These are phyloP conservation scores for Perizoma affinitatum DNA, from an alignment of 2,888 invertebrate genomes.

Conservation along the genomic window DNA sequence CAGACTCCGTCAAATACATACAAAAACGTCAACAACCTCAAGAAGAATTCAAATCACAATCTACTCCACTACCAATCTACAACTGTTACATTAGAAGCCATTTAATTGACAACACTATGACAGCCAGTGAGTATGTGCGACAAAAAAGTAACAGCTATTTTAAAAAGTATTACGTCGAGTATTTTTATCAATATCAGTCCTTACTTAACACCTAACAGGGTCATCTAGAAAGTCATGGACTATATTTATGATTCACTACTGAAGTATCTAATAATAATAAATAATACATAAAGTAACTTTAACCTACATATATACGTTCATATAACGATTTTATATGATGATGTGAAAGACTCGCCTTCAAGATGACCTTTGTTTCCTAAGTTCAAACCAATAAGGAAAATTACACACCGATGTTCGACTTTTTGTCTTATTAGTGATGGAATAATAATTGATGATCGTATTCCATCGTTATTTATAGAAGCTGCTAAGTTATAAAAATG, in stretches of 20 bases:
- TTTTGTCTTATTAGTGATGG: constrained; percentile 21
- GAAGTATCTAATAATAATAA: constrained; percentile 62
- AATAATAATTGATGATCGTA: constrained; percentile 17
- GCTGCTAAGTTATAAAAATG: no score
- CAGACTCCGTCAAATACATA: constrained; percentile 71
- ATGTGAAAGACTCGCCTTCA: constrained; percentile 18
- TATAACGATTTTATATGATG: constrained; percentile 27
- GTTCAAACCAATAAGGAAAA: constrained; percentile 46
- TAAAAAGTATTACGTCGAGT: constrained; percentile 49
- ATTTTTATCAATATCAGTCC: constrained; percentile 78
- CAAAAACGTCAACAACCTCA: constrained; percentile 76
- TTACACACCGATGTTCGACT: constrained; percentile 48
- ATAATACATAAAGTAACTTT: constrained; percentile 59
- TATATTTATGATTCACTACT: constrained; percentile 46
- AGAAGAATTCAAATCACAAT: constrained; percentile 59
- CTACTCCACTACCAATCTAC: constrained; percentile 46
- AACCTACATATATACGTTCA: constrained; percentile 26
- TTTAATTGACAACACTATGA: constrained; percentile 44
- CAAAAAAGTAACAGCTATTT: constrained; percentile 30
- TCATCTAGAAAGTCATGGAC: constrained; percentile 48
- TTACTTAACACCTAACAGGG: constrained; percentile 74
- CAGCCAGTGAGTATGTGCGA: constrained; percentile 54
- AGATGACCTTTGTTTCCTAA: constrained; percentile 39
- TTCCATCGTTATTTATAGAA: constrained; percentile 9
- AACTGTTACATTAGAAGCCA: constrained; percentile 48